Evolutionary conservation across 2,797 vertebrate species (phyloP), one percentile per base, ranked within the genome.

Genomic region (Ambastaia sidthimunki): DNA sequence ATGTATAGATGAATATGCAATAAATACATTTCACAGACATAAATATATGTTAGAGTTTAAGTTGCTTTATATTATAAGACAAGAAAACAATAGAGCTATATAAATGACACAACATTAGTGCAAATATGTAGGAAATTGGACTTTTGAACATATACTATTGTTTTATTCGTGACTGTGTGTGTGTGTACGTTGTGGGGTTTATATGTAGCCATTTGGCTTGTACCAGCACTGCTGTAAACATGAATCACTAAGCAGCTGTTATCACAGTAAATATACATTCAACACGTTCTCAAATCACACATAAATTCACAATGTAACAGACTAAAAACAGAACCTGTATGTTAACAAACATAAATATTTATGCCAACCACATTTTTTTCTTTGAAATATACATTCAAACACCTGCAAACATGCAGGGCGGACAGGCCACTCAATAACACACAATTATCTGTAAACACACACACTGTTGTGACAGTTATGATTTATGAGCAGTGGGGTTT

Each of bases 401-500:
- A 77, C 50, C 72, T 63, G 44, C 80, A 74, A 80, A 80, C 28
- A 71, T 19, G 71, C 31, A 63, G 55, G 37, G 55, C 48, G 0
- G 10, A 34, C 4, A 69, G 80, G 81, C 71, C 76, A 83, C 78
- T 76, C 68, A 84, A 65, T 74, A 12, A 74, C 31, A 78, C 28
- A 75, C 25, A 81, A 72, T 69, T 47, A 59, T 19, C 54, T 37
- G 19, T 66, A 79, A 73, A 75, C 71, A 71, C 59, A 74, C 65
- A 69, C 62, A 74, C 54, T 81, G 79, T 80, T 75, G 73, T 88
- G 90, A 90, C 90, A 88, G 81, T 57, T 87, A 89, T 94, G 93
- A 93, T 93, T 89, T 89, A 94, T 92, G 90, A 74, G 69, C 71
- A 82, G 78, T 76, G 86, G 85, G 81, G 83, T 85, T 87, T 86